Base-by-base conservation (phyloP, 2,888 invertebrate species). In the Tuta absoluta region DNA sequence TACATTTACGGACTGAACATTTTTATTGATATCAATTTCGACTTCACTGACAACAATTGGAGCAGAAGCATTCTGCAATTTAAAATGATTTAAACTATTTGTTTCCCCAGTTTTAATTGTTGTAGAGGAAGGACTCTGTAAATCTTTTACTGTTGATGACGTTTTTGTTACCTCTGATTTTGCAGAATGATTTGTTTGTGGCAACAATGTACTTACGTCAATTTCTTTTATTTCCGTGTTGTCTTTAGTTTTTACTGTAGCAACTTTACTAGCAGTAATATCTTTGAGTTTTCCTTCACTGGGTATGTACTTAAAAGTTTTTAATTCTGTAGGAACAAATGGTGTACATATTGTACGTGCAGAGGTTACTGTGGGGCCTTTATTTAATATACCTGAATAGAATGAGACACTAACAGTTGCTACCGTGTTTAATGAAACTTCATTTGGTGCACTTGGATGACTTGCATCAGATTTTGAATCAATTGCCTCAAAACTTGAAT, bases 21-120 rank as follows among this genome's bases (percentile, higher is more conserved):
- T 66, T 48, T 66, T 66, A 66, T 66, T 63, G 5, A 66, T 24
- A 53, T 66, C 66, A 24, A 53, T 53, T 17, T 58, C 48, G 14
- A 24, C 38, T 41, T 63, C 59, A 33, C 49, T 63, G 5, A 11
- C 10, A 19, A 12, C 37, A 19, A 10, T 11, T 12, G 58, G 19
- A 38, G 8, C 38, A 11, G 19, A 24, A 5, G 11, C 12, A 11
- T 21, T 11, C 21, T 38, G 38, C 38, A 19, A 38, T 11, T 5
- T 19, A 12, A 37, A 1, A 24, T 53, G 23, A 53, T 14, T 24
- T 12, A 23, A 53, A 10, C 14, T 24, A 33, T 33, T 33, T 8
- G 7, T 24, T 7, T n/a, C 12, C 10, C n/a, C n/a, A 14, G 17
- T 10, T 28, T 28, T 56, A 28, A 7, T 33, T 10, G n/a, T 28